These are phyloP conservation scores for Promerops cafer DNA, from an alignment of 2,113 vertebrate genomes.

Conservation along the genomic window DNA sequence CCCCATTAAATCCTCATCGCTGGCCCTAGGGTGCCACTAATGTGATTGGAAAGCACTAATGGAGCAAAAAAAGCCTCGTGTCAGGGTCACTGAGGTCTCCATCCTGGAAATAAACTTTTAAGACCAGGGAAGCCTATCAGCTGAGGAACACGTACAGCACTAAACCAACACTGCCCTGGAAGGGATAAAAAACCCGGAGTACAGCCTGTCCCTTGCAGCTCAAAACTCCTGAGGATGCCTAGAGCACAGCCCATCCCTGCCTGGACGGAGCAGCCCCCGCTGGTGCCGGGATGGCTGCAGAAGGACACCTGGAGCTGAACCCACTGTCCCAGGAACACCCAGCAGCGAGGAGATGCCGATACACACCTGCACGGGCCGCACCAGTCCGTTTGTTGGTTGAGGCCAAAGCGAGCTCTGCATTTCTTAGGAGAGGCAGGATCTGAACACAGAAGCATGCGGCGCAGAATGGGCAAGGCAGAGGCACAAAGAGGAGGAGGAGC, in stretches of 20 bases:
- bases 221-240: background rate
- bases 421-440: slow-evolving; percentile 99
- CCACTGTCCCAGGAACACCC: background rate
- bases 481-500: slow-evolving; percentile 65
- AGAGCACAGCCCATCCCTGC: background rate
- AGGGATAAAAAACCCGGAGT: background rate
- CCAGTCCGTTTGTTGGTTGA: slow-evolving; percentile 99
- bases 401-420: slow-evolving; percentile 99
- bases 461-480: slow-evolving; percentile 69
- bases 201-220: background rate
- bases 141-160: background rate
- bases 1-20: background rate
- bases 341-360: slow-evolving; percentile 52
- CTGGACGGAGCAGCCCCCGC: background rate
- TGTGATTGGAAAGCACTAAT: background rate
- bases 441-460: slow-evolving; percentile 85
- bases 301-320: background rate
- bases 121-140: background rate
- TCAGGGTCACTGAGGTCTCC: background rate
- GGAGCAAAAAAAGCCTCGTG: background rate
- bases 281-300: background rate
- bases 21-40: background rate
- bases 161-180: rapidly evolving
- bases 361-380: slow-evolving; percentile 99
- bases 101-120: background rate